Evolutionary conservation across 2,113 vertebrate species (phyloP), one percentile per base, ranked within the genome.

Genomic region (Ammodytes marinus): DNA sequence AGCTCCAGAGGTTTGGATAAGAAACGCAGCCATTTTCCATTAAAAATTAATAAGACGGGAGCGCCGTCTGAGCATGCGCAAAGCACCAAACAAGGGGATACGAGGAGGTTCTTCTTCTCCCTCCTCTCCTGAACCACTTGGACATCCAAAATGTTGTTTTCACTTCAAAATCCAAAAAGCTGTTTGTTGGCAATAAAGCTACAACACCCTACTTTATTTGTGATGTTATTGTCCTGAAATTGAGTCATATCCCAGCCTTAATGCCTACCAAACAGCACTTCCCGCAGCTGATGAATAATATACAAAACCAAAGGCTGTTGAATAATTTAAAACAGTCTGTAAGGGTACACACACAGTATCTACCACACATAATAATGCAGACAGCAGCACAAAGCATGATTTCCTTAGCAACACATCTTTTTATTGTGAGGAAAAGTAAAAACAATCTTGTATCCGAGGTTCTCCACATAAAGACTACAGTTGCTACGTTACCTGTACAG

Each of bases 1-100:
- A 74, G 87, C 88, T 88, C 83, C 86, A 82, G 86, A 80, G 91
- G 90, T 94, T 93, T 94, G 92, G 91, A 92, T 84, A 61, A 94
- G 92, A 94, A 94, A 92, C 91, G 93, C 93, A 95, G 94, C 94
- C 94, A 96, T 95, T 93, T 95, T 90, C 92, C 94, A 95, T 95
- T 94, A 95, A 95, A 95, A 91, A 94, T 94, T 94, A 94, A 95
- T 94, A 94, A 93, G 87, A 85, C 79, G 65, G 61, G 83, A 78
- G 78, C 75, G 77, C 87, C 40, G 42, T 84, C 77, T 87, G 94
- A 60, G 94, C 95, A 94, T 94, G 95, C 94, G 95, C 94, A 88
- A 8, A 77, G 37, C 35, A 4, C 49, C 69, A 19, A 54, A 35
- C 69, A 37, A 27, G 49, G 55, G 76, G 68, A 67, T 42, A 54